Base-by-base conservation (phyloP, 2,797 vertebrate genomes). In the Gadopsis marmoratus region DNA sequence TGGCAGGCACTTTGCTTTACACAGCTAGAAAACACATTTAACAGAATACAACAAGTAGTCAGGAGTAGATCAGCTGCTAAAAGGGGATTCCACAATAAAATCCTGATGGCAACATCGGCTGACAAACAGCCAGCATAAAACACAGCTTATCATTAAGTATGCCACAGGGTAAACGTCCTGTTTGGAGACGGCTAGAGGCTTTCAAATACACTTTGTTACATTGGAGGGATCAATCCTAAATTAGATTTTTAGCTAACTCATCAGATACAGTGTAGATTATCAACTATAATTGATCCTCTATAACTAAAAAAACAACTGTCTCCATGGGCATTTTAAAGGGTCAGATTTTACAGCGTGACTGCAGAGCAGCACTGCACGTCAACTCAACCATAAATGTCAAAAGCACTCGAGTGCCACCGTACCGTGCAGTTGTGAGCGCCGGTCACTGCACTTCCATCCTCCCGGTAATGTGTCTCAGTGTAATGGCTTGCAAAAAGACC, bases 381-480 rank as follows among this genome's bases (percentile, higher is more conserved):
- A 80, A 67, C 74, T 82, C 48, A 11, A 81, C 79, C 79, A 82
- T 78, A 89, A 89, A 87, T 78, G 82, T 87, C 80, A 83, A 82
- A 84, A 83, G 74, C 75, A 67, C 82, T 86, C 2, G 13, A 82
- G 62, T 74, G 80, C 58, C 80, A 80, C 59, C 92, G 91, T 95
- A 98, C 97, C 95, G 95, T 96, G 91, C 85, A 82, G 82, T 96
- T 96, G 87, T 91, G 95, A 12, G 87, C 21, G 43, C 94, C 85
- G 50, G 95, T 96, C 94, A 97, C 94, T 21, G 94, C 91, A 10
- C 95, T 93, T 86, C 97, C 97, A 14, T 97, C 96, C 81, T 93
- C 91, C 86, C 75, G 76, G 78, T 98, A 98, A 90, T 98, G 97
- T 21, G 96, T 98, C 92, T 97, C 97, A 0, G 96, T 97, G 94